These are phyloP conservation scores for Tinamus major DNA, from an alignment of 2,797 vertebrate genomes.

Conservation along the genomic window DNA sequence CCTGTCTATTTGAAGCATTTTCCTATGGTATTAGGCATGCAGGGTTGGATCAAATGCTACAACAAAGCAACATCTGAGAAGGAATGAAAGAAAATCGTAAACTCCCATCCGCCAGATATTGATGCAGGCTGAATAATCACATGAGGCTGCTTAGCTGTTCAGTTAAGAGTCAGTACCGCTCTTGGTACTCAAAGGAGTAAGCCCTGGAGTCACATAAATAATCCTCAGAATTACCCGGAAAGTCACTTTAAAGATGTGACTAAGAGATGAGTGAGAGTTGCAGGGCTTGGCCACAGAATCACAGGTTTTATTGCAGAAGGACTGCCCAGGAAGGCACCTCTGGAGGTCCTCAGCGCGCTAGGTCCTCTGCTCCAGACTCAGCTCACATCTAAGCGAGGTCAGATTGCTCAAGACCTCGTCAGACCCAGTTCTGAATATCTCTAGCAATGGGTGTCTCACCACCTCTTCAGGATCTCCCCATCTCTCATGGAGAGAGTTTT, in stretches of 20 bases:
- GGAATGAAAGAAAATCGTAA: background rate
- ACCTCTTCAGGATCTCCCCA: background rate
- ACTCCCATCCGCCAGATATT: background rate
- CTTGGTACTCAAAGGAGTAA: background rate
- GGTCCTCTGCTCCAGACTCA: background rate
- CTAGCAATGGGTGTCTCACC: background rate
- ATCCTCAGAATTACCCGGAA: constrained; percentile 43
- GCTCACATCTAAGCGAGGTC: background rate
- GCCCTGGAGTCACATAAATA: constrained; percentile 37
- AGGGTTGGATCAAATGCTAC: background rate
- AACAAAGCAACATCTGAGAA: background rate
- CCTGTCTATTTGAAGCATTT: background rate
- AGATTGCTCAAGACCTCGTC: background rate
- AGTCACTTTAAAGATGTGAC: constrained; percentile 25
- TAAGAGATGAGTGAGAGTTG: background rate
- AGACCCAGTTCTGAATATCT: background rate
- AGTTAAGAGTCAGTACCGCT: background rate
- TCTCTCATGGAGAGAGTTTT: background rate
- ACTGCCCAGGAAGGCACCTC: background rate
- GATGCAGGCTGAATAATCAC: background rate
- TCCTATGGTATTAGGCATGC: background rate
- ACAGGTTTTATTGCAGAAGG: background rate
- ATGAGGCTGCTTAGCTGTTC: background rate
- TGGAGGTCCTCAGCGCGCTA: background rate
- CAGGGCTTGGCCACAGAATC: background rate